A percentile compares a stretch with the other conserved stretches of the same genome.
These are phyloP conservation scores for Catocala sponsa DNA, from an alignment of 2,888 invertebrate genomes.

Conservation along the genomic window DNA sequence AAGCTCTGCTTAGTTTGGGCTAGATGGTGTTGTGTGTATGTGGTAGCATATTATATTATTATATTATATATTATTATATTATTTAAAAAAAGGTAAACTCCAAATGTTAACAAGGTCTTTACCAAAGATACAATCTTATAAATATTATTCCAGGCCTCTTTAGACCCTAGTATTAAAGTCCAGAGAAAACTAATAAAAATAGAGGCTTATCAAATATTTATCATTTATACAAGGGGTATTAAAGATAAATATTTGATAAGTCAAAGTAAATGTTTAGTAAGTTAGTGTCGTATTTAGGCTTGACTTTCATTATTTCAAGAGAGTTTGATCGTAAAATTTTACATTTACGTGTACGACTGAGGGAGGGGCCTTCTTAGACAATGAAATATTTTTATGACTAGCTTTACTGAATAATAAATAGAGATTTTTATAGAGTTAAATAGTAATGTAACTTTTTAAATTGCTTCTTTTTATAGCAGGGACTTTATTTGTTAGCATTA, in stretches of 20 bases:
- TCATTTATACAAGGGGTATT: no score
- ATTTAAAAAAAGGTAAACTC: no score
- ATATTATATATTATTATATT: no score
- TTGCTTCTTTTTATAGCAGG: neutral
- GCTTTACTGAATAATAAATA: constrained; percentile 40
- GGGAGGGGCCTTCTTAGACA: constrained; percentile 29
- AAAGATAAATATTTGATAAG: no score
- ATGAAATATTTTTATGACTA: constrained; percentile 44
- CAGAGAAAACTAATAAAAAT: constrained; percentile 1
- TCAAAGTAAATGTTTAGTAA: neutral
- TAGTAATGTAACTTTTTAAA: neutral
- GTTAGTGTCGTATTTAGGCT: constrained; percentile 20
- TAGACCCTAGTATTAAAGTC: neutral
- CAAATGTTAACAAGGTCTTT: no score
- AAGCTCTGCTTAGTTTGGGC: no score
- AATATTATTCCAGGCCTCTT: neutral
- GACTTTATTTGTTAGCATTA: neutral
- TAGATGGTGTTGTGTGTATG: no score
- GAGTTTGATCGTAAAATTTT: constrained; percentile 40
- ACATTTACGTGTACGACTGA: constrained; percentile 36
- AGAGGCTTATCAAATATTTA: constrained; percentile 5
- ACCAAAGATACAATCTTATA: no score
- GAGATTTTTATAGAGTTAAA: constrained; percentile 23
- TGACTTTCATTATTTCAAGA: constrained; percentile 25
- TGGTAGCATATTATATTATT: no score